phyloP scores from a whole-genome alignment of 1,140 invertebrate species.

The Thrips palmi region DNA sequence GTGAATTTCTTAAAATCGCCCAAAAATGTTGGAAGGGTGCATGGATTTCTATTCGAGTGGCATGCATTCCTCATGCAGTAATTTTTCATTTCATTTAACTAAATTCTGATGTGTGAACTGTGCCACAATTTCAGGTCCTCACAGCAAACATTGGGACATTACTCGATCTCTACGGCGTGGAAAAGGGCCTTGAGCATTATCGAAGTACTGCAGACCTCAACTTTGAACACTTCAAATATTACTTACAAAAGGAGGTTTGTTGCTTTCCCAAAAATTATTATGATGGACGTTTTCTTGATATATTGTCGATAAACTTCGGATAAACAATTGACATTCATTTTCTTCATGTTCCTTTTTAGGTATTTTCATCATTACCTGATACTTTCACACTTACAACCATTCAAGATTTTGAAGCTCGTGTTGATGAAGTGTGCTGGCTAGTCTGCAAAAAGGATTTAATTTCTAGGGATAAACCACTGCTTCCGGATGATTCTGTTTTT shows the following conservation, averaged over 20 bases:
- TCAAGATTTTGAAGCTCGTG: constrained; percentile 34
- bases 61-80: too few species aligned
- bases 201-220: constrained; percentile 41
- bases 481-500: constrained; percentile 44
- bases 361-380: constrained; percentile 40
- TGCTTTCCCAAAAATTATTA: not conserved
- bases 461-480: constrained; percentile 32
- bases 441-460: constrained; percentile 45
- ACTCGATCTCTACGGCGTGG: constrained; percentile 50
- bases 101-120: not conserved
- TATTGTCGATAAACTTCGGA: too few species aligned
- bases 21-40: too few species aligned
- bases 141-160: constrained; percentile 52
- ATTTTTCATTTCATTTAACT: not conserved
- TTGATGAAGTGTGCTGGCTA: constrained; percentile 56
- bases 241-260: constrained; percentile 42
- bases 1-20: too few species aligned
- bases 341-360: constrained; percentile 17
- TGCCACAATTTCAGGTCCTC: constrained; percentile 35
- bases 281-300: not conserved
- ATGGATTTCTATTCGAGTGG: too few species aligned
- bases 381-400: constrained; percentile 30
- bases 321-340: too few species aligned
- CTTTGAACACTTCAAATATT: constrained; percentile 54
- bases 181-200: constrained; percentile 56